phyloP scores from a whole-genome alignment of 2,113 vertebrate genomes.

The Donacobius atricapilla region DNA sequence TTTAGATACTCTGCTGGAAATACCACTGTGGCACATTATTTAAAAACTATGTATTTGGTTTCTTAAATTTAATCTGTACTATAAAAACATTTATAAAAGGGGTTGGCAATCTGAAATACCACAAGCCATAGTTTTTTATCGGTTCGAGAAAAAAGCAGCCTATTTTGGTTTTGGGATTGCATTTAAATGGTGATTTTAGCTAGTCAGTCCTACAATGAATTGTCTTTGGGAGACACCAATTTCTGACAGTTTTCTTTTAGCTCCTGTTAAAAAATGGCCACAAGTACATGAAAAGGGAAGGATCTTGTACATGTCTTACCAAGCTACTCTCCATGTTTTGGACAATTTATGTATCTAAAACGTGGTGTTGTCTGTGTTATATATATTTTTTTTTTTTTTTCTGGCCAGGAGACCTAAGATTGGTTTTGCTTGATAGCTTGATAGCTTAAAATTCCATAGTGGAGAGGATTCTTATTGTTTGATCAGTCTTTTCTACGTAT shows the following conservation, averaged over 20 bases:
- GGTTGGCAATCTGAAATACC: conserved; percentile 25
- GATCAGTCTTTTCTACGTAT: conserved; percentile 34
- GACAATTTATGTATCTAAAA: conserved; percentile 82
- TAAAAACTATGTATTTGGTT: conserved; percentile 44
- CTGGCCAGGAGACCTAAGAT: conserved; percentile 69
- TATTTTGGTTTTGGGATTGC: conserved; percentile 16
- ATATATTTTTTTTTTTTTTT: conserved; percentile 64
- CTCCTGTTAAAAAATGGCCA: conserved; percentile 24
- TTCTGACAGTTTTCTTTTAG: conserved; percentile 34
- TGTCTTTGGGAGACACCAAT: conserved; percentile 46
- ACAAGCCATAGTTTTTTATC: conserved; percentile 22
- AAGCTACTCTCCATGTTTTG: conserved; percentile 75
- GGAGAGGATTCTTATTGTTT: conserved; percentile 68
- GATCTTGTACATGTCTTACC: conserved; percentile 68
- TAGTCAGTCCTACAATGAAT: conserved; percentile 59
- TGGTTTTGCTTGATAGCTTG: conserved; percentile 74
- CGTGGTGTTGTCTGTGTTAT: conserved; percentile 80
- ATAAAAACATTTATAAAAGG: not conserved
- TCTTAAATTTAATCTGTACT: not conserved
- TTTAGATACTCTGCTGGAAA: conserved; percentile 38
- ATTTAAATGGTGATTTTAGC: conserved; percentile 2
- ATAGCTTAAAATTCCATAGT: conserved; percentile 77
- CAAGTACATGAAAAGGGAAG: conserved; percentile 17
- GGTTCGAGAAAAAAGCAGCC: not conserved
- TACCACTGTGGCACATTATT: conserved; percentile 14